Base-by-base conservation (phyloP, 2,888 invertebrate species). In the Tuberolachnus salignus region DNA sequence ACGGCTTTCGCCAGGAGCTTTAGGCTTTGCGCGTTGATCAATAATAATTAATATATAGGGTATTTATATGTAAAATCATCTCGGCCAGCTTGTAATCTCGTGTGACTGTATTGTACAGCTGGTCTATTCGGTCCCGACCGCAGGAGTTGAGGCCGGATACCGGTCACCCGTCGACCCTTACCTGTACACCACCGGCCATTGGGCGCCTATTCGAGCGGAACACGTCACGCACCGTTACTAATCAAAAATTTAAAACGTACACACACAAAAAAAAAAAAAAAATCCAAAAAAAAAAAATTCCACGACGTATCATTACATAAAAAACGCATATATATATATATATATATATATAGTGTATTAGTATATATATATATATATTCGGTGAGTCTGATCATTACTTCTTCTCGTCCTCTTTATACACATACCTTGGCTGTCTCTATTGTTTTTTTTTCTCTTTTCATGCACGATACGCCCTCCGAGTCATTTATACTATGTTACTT, bases 101-200 rank as follows among this genome's bases (percentile, higher is more conserved):
- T 69, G 21, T 67, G 34, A 69, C 51, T 78, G 51, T 75, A 16
- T 59, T 64, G 21, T 78, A 51, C 66, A 87, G 87, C 86, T 86
- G 85, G 86, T 87, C 84, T 87, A 87, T 85, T 86, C 87, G 85
- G 86, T 87, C 84, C 86, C 86, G 66, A 82, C 83, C 84, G 34
- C 34, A 34, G 84, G 86, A 85, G 86, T 84, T 83, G 83, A 84
- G 85, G 85, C 85, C 84, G 84, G 84, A 26, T 80, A 80, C 57
- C 73, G 80, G 80, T 26, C 66, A 19, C 49, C 64, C 84, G 84
- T 84, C 84, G 83, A 85, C 84, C 83, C 85, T 85, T 83, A 85
- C 84, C 83, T 82, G 84, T 85, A 82, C 84, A 64, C 80, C 46
- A 70, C 71, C 42, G 81, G 81, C 46, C 81, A 81, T 59, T 81